Conservation (phyloP, 1,140 invertebrate species). For the Drosophila cardini region DNA sequence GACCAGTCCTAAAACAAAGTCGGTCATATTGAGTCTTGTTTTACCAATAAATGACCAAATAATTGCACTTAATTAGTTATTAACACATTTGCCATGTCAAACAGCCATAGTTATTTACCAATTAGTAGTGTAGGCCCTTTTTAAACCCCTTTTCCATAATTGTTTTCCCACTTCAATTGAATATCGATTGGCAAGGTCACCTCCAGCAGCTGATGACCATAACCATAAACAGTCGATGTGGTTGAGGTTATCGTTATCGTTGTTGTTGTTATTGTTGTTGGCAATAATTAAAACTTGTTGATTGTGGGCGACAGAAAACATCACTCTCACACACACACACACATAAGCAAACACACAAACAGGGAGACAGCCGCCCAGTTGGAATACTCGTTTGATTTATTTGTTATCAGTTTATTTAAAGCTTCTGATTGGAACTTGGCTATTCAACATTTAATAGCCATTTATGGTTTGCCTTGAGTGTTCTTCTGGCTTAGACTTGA, state of each 20-base stretch:
- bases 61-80: slow-evolving; percentile 6
- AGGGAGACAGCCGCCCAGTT: slow-evolving; percentile 47
- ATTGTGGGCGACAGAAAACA: slow-evolving; percentile 57
- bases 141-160: slow-evolving; percentile 6
- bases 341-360: slow-evolving; percentile 14
- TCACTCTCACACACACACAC: slow-evolving; percentile 22
- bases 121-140: slow-evolving; percentile 6
- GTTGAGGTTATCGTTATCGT: slow-evolving; percentile 29
- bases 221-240: slow-evolving; percentile 51
- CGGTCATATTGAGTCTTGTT: not conserved
- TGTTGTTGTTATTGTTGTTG: slow-evolving; percentile 15
- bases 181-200: slow-evolving; percentile 50
- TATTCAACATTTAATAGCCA: slow-evolving; percentile 9
- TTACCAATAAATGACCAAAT: slow-evolving; percentile 9
- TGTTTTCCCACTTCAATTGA: slow-evolving; percentile 30
- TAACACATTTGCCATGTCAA: slow-evolving; percentile 17
- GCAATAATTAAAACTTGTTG: slow-evolving; percentile 75
- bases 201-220: slow-evolving; percentile 43
- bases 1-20: slow-evolving; percentile 25
- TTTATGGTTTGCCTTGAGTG: slow-evolving; percentile 17
- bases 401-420: slow-evolving; percentile 8
- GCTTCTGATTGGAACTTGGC: slow-evolving; percentile 1
- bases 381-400: slow-evolving; percentile 62
- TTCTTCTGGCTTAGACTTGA: not conserved
- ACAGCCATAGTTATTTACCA: slow-evolving; percentile 17